These are phyloP conservation scores for Serinus canaria DNA, from an alignment of 2,113 vertebrate species.

Conservation along the genomic window DNA sequence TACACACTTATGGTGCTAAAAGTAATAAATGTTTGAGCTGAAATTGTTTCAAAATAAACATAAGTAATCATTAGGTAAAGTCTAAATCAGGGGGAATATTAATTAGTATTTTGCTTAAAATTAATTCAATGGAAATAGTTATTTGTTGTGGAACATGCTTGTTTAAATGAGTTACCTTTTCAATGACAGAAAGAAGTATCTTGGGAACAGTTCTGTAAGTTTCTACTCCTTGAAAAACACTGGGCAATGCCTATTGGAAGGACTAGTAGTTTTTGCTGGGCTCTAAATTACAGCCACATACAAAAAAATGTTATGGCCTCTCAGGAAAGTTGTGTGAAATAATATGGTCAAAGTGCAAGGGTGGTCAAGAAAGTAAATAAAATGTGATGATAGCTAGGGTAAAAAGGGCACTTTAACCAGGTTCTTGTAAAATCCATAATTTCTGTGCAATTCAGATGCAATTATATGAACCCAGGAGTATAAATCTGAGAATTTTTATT, in stretches of 20 bases:
- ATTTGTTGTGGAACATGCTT: neutral
- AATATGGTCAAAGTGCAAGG: neutral
- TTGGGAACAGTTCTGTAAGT: neutral
- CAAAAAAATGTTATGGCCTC: neutral
- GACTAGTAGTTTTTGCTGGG: neutral
- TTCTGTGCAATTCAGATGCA: neutral
- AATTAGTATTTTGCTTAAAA: neutral
- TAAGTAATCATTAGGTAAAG: neutral
- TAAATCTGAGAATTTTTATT: neutral
- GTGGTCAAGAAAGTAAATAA: neutral
- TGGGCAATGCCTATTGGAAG: neutral
- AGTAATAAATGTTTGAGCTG: neutral
- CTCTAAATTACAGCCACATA: neutral
- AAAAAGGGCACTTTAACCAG: neutral
- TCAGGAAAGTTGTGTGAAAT: neutral
- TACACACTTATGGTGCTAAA: neutral
- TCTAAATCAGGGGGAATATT: neutral
- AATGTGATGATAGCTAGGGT: neutral
- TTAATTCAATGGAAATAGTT: neutral
- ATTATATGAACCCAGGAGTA: neutral
- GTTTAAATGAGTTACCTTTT: neutral
- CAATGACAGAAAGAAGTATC: neutral
- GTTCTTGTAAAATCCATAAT: neutral
- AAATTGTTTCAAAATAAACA: neutral
- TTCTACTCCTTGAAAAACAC: neutral